phyloP scores from a whole-genome alignment of 2,888 invertebrate genomes.

The Eledona agricola region DNA sequence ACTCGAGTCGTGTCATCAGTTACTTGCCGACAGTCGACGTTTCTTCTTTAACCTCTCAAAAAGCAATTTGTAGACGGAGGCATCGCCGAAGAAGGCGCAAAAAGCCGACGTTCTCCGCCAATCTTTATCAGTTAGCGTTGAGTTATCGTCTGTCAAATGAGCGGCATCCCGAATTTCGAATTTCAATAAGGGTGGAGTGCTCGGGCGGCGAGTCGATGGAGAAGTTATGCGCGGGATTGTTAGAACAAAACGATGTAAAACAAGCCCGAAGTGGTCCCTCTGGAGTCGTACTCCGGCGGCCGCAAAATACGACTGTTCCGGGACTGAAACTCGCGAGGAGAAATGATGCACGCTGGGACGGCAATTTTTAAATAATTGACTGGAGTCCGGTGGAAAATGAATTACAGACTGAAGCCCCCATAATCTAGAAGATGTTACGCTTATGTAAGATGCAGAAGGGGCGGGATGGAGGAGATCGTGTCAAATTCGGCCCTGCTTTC shows the following conservation, averaged over 20 bases:
- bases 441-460: slow-evolving; percentile 57
- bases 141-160: slow-evolving; percentile 60
- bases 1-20: slow-evolving; percentile 37
- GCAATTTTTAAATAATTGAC: slow-evolving; percentile 67
- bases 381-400: slow-evolving; percentile 66
- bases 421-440: slow-evolving; percentile 53
- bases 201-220: slow-evolving; percentile 49
- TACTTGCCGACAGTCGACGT: slow-evolving; percentile 36
- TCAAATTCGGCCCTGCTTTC: slow-evolving; percentile 47
- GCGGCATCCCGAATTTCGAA: slow-evolving; percentile 60
- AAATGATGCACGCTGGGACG: slow-evolving; percentile 64
- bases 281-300: slow-evolving; percentile 56
- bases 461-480: slow-evolving; percentile 50
- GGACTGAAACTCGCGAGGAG: slow-evolving; percentile 58
- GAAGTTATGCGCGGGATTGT: slow-evolving; percentile 63
- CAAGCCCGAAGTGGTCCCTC: slow-evolving; percentile 62
- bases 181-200: slow-evolving; percentile 61
- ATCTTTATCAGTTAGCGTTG: slow-evolving; percentile 58
- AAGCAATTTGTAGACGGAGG: slow-evolving; percentile 51
- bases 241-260: slow-evolving; percentile 66
- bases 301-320: slow-evolving; percentile 63
- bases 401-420: slow-evolving; percentile 58
- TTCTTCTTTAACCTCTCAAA: slow-evolving; percentile 40
- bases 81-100: slow-evolving; percentile 49
- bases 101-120: slow-evolving; percentile 42